phyloP scores from a whole-genome alignment of 2,888 invertebrate genomes.

The Epistrophella euchroma region DNA sequence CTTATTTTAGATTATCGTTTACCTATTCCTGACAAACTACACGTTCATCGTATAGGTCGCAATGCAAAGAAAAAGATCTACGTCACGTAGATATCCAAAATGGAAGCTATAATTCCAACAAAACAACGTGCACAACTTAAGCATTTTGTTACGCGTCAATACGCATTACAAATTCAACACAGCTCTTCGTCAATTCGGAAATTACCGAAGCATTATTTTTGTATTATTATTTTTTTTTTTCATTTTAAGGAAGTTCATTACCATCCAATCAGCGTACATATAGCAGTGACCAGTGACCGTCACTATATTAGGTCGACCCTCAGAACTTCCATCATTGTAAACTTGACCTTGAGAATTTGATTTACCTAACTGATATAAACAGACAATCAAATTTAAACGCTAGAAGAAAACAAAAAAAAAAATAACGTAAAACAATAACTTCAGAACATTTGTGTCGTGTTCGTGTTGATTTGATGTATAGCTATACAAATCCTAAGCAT shows the following conservation, averaged over 20 bases:
- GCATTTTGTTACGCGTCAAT: constrained; percentile 46
- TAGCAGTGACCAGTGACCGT: constrained; percentile 40
- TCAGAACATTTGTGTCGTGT: constrained; percentile 27
- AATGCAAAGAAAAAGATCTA: constrained; percentile 7
- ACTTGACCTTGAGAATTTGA: constrained; percentile 39
- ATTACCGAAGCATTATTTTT: constrained; percentile 27
- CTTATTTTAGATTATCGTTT: background rate
- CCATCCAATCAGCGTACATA: constrained; percentile 28
- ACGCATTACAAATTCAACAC: constrained; percentile 40
- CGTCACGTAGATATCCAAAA: constrained; percentile 42
- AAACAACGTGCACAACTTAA: constrained; percentile 38
- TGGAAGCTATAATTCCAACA: constrained; percentile 10
- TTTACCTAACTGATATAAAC: constrained; percentile 13
- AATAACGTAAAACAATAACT: background rate
- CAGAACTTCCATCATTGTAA: constrained; percentile 52
- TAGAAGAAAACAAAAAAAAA: background rate
- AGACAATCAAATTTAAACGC: background rate
- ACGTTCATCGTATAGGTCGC: constrained; percentile 9
- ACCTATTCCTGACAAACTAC: constrained; percentile 24
- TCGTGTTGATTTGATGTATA: background rate
- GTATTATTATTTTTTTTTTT: background rate
- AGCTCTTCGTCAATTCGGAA: constrained; percentile 23
- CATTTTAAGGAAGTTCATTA: constrained; percentile 60
- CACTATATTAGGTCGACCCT: constrained; percentile 46
- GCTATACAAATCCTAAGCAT: background rate